Evolutionary conservation across 1,140 invertebrate genomes (phyloP).

Genomic region (Mya arenaria): DNA sequence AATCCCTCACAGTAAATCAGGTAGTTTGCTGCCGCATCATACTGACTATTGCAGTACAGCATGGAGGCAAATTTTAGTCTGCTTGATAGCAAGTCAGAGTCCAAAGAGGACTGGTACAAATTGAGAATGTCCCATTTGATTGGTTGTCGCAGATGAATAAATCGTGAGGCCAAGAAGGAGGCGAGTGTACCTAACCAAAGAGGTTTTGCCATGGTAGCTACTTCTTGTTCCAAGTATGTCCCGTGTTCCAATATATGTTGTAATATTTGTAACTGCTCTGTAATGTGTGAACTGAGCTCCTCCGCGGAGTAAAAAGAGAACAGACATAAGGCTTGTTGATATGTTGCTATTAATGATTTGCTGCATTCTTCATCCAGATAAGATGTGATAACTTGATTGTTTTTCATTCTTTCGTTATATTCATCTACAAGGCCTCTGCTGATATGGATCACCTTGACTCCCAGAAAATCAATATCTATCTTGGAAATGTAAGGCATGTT

Average conservation of each 20-base stretch:
- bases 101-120: not conserved
- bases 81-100: not conserved
- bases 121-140: not conserved
- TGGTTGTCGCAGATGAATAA: not conserved
- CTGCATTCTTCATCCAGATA: too few species aligned
- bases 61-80: not conserved
- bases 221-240: not conserved
- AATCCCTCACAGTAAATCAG: not conserved
- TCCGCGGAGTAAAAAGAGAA: too few species aligned
- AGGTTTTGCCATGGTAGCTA: not conserved
- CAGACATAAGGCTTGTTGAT: too few species aligned
- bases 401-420: too few species aligned
- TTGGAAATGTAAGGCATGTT: not conserved
- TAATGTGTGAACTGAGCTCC: too few species aligned
- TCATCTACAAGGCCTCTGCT: not conserved
- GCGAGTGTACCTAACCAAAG: not conserved
- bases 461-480: not conserved
- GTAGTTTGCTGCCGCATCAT: not conserved
- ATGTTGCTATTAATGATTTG: too few species aligned
- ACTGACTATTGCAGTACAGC: not conserved
- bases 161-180: not conserved
- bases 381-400: too few species aligned
- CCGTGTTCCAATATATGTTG: too few species aligned
- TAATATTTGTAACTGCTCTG: too few species aligned
- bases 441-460: not conserved